phyloP scores from a whole-genome alignment of 2,888 invertebrate species.

The Octodonta nipae region DNA sequence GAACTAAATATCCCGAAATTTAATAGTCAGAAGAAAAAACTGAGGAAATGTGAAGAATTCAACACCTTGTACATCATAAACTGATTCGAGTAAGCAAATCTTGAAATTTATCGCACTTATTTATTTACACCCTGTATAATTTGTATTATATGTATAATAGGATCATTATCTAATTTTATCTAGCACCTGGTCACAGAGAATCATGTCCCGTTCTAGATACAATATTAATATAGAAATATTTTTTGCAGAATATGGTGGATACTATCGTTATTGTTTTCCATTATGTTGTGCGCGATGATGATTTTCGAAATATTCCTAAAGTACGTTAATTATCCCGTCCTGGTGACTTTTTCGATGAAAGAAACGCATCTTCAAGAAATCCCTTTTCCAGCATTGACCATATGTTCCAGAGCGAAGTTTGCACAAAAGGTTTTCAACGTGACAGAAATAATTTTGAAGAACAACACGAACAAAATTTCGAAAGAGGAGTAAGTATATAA shows the following conservation, averaged over 20 bases:
- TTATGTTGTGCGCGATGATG: conserved; percentile 22
- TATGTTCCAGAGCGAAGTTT: conserved; percentile 54
- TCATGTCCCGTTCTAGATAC: no score
- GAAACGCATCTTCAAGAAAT: conserved; percentile 53
- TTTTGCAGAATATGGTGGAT: conserved; percentile 13
- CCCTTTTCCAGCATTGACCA: conserved; percentile 32
- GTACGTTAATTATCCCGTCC: conserved; percentile 57
- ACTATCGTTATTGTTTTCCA: conserved; percentile 7
- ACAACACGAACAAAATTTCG: conserved; percentile 1
- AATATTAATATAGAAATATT: neutral
- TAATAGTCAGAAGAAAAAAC: no score
- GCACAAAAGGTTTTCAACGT: conserved; percentile 46
- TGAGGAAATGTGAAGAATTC: no score
- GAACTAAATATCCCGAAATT: no score
- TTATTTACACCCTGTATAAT: no score
- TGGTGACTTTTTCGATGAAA: conserved; percentile 59
- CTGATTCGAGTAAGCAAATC: no score
- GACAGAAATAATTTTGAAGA: conserved; percentile 32
- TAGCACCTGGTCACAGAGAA: no score
- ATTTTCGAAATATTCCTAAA: conserved; percentile 54
- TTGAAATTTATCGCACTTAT: no score
- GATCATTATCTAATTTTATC: no score
- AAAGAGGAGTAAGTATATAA: conserved; percentile 12
- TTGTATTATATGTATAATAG: no score
- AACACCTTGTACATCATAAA: no score